Evolutionary conservation across 2,888 invertebrate species (phyloP), one percentile per base, ranked within the genome.

Genomic region (Andrena chrysosceles): DNA sequence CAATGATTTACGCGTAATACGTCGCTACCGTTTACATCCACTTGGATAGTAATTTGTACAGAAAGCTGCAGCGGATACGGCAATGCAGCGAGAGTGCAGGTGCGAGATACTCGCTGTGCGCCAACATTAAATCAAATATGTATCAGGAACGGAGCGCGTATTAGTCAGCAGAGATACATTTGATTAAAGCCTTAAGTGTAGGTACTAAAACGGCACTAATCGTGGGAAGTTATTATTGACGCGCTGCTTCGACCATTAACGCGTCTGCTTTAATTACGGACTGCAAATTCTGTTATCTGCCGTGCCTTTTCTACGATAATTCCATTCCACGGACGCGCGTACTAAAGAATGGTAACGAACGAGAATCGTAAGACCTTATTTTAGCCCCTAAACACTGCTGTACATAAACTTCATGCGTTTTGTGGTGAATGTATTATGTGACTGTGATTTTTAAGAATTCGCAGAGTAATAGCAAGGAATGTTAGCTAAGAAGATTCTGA

Each of bases 1-100:
- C 64, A 72, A 89, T 91, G 91, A 92, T 92, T 92, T 91, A 91
- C 85, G 89, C 80, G 84, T 83, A 84, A 90, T 89, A 86, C 88
- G 86, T 83, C 84, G 79, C 74, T 89, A 89, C 90, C 91, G 90
- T 91, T 92, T 91, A 90, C 90, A 90, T 88, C 52, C 83, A 67
- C 35, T 56, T 31, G 5, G 68, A 63, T 72, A 60, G 82, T 69
- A 83, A 83, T 81, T 81, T 83, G 76, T 35, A 77, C 64, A 48
- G 76, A 77, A 68, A 81, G 83, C 83, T 67, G 75, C 75, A 82
- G 71, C 66, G 23, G 62, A 81, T 81, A 62, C 52, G 31, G 75
- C 75, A 75, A 67, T 81, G 70, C 66, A 23, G 70, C 35, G 67
- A 31, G 52, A 74, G 67, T 73, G 69, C 73, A 80, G 73, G 68